phyloP scores from a whole-genome alignment of 2,113 vertebrate species.

The Circaetus cinerascens region DNA sequence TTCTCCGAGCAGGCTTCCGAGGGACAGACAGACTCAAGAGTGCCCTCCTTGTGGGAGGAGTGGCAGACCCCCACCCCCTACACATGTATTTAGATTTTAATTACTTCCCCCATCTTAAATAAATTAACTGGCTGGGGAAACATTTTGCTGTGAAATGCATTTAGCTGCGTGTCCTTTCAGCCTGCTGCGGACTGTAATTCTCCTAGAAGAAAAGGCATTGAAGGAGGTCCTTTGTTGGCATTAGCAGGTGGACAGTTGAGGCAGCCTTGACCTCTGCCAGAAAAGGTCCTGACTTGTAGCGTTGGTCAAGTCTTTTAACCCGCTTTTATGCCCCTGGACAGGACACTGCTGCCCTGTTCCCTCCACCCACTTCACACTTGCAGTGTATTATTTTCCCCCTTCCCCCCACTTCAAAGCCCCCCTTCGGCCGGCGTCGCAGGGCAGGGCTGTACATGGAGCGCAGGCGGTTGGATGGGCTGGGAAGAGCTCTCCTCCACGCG shows the following conservation, averaged over 20 bases:
- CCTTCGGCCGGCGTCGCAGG: rapidly evolving
- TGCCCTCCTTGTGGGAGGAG: slow-evolving; percentile 42
- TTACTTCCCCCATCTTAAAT: slow-evolving; percentile 46
- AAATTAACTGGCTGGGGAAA: slow-evolving; percentile 36
- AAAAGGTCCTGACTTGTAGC: slow-evolving; percentile 41
- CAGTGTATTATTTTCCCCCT: slow-evolving; percentile 22
- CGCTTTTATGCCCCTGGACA: slow-evolving; percentile 16
- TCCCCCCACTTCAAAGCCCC: background rate
- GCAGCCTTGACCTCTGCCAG: slow-evolving; percentile 59
- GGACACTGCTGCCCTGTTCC: slow-evolving; percentile 4
- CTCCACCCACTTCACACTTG: slow-evolving; percentile 39
- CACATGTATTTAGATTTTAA: slow-evolving; percentile 67
- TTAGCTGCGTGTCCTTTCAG: slow-evolving; percentile 36
- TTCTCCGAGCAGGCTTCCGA: background rate
- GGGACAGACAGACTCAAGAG: slow-evolving; percentile 16
- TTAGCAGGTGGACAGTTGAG: slow-evolving; percentile 53
- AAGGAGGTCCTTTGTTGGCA: slow-evolving; percentile 61
- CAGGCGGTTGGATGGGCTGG: background rate
- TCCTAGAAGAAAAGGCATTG: slow-evolving; percentile 30
- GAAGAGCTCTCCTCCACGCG: background rate
- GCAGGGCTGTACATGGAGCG: rapidly evolving
- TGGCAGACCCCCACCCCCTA: slow-evolving; percentile 45
- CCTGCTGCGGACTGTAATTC: slow-evolving; percentile 16
- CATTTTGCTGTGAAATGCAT: slow-evolving; percentile 19
- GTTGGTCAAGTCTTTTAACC: slow-evolving; percentile 47